A percentile compares a stretch with the other conserved stretches of the same genome.
These are phyloP conservation scores for Rhagoletis zephyria DNA, from an alignment of 1,140 invertebrate species.

Conservation along the genomic window DNA sequence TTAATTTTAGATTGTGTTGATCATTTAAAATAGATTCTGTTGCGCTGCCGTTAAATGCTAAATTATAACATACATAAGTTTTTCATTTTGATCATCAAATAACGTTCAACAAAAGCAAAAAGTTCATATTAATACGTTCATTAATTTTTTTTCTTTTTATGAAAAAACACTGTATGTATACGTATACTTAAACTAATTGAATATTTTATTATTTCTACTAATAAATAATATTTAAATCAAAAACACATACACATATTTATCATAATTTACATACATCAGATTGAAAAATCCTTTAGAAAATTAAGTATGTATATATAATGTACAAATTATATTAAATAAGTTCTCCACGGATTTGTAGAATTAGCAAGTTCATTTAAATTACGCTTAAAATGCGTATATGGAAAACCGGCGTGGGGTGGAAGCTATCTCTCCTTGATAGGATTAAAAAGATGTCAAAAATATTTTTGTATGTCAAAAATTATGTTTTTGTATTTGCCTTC, in stretches of 20 bases:
- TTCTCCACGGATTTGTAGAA: neutral
- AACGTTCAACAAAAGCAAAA: slow-evolving; percentile 2
- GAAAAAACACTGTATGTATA: slow-evolving; percentile 30
- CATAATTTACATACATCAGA: slow-evolving; percentile 6
- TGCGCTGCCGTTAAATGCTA: slow-evolving; percentile 45
- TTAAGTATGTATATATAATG: slow-evolving; percentile 29
- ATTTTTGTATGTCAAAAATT: slow-evolving; percentile 30
- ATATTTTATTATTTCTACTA: neutral
- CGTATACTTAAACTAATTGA: neutral
- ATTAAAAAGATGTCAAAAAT: neutral
- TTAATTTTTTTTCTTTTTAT: neutral
- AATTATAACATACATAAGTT: slow-evolving; percentile 11
- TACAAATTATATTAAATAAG: slow-evolving; percentile 24
- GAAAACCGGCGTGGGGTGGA: neutral
- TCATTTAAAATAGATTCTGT: neutral
- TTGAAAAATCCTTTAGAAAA: slow-evolving; percentile 28
- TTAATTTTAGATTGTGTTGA: neutral
- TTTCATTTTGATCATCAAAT: neutral
- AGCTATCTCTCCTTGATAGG: neutral
- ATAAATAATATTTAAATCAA: slow-evolving; percentile 46
- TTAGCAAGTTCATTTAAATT: neutral
- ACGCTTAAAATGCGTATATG: slow-evolving; percentile 42
- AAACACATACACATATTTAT: slow-evolving; percentile 14
- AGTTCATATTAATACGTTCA: slow-evolving; percentile 2
- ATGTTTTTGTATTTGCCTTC: slow-evolving; percentile 23